These are phyloP conservation scores for Ruditapes philippinarum DNA, from an alignment of 1,140 invertebrate species.

Conservation along the genomic window DNA sequence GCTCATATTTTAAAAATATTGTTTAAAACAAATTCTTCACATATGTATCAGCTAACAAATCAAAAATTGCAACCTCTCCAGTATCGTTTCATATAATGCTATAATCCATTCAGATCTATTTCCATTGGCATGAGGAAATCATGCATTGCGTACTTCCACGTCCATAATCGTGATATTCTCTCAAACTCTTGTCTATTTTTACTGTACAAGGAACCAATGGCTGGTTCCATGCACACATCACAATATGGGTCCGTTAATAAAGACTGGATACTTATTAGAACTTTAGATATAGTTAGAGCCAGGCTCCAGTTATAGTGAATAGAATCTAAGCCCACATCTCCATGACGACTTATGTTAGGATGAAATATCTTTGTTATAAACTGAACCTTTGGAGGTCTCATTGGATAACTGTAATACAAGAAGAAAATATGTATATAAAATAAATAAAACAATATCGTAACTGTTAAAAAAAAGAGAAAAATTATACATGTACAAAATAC, in stretches of 20 bases:
- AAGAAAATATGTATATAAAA: not conserved
- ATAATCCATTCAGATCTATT: conserved; percentile 79
- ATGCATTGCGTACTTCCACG: conserved; percentile 97
- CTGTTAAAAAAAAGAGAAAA: too few relatives aligned
- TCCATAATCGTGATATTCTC: conserved; percentile 94
- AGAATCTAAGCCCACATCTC: conserved; percentile 98
- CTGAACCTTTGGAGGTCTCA: conserved; percentile 94
- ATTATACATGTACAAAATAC: too few relatives aligned
- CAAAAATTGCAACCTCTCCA: not conserved
- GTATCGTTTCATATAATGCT: not conserved
- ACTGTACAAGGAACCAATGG: conserved; percentile 93
- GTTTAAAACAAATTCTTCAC: too few relatives aligned
- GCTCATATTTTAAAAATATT: too few relatives aligned
- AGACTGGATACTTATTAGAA: conserved; percentile 90
- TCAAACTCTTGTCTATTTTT: conserved; percentile 93
- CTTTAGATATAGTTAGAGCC: conserved; percentile 96
- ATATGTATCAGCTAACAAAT: too few relatives aligned
- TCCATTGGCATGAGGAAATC: conserved; percentile 88
- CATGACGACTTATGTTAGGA: conserved; percentile 97
- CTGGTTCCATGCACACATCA: conserved; percentile 96
- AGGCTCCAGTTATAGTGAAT: conserved; percentile 98
- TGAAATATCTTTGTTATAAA: conserved; percentile 92
- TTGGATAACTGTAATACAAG: conserved; percentile 92
- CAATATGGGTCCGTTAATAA: conserved; percentile 97
- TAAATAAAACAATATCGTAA: too few relatives aligned